A percentile compares a stretch with the other conserved stretches of the same genome.
phyloP scores from a whole-genome alignment of 2,113 vertebrate species.

The Brachirus orientalis region DNA sequence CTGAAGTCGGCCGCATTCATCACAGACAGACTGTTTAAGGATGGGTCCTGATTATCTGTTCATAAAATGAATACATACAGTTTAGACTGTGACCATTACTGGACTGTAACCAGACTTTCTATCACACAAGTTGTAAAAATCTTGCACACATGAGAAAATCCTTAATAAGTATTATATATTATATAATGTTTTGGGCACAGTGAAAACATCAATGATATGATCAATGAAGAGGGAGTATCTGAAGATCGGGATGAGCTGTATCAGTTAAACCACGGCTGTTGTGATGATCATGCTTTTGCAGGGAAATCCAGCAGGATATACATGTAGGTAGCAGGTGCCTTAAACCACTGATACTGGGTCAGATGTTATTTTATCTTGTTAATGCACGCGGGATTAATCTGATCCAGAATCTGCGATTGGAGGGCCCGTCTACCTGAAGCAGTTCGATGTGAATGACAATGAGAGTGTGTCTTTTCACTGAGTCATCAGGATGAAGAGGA shows the following conservation, averaged over 20 bases:
- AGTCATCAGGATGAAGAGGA: conserved; percentile 44
- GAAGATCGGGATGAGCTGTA: conserved; percentile 45
- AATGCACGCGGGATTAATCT: conserved; percentile 21
- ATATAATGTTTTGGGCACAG: background rate
- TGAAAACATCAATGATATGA: conserved; percentile 35
- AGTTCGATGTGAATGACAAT: conserved; percentile 51
- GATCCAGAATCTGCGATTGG: conserved; percentile 59
- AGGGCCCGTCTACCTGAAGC: conserved; percentile 50
- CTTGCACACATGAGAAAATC: too few species aligned
- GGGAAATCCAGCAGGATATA: conserved; percentile 13
- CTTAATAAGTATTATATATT: too few species aligned
- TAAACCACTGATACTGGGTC: conserved; percentile 49
- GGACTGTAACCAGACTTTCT: too few species aligned
- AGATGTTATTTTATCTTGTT: conserved; percentile 18
- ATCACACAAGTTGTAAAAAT: too few species aligned
- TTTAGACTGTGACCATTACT: too few species aligned
- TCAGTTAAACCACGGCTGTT: conserved; percentile 41
- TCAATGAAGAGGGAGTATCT: conserved; percentile 50
- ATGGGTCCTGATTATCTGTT: conserved; percentile 93
- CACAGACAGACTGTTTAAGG: conserved; percentile 85
- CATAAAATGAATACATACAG: conserved; percentile 25
- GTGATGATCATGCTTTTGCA: conserved; percentile 74
- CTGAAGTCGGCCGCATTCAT: conserved; percentile 86
- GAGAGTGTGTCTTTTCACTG: conserved; percentile 32
- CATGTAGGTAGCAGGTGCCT: conserved; percentile 30